Percentiles rank a stretch among this genome's conserved stretches.
These are phyloP conservation scores for Triops longicaudatus DNA, from an alignment of 1,140 invertebrate genomes.

Conservation along the genomic window DNA sequence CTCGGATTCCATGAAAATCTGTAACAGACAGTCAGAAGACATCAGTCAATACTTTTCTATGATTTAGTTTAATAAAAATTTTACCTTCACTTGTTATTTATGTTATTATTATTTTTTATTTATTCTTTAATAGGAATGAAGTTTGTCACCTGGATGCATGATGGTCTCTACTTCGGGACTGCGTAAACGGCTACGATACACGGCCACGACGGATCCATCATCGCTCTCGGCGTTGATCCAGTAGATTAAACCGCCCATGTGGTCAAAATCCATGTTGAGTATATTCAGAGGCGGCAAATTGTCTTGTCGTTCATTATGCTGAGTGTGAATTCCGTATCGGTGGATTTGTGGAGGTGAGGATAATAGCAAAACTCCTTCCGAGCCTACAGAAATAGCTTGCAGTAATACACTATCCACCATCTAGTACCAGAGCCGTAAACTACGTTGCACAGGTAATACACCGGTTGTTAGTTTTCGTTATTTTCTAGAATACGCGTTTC, in stretches of 20 bases:
- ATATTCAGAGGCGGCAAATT: neutral
- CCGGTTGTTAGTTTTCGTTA: no score
- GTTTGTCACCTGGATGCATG: neutral
- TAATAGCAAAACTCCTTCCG: conserved; percentile 19
- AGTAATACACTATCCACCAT: conserved; percentile 12
- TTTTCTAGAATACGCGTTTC: no score
- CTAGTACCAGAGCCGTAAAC: no score
- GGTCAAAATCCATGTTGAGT: neutral
- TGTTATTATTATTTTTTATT: no score
- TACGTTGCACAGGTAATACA: no score
- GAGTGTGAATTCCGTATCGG: neutral
- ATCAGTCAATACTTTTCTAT: neutral
- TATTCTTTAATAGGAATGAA: no score
- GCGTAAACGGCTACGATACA: conserved; percentile 19
- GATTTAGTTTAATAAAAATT: no score
- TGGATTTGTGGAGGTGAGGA: conserved; percentile 11
- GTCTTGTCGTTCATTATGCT: neutral
- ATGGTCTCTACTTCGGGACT: conserved; percentile 4
- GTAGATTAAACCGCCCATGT: neutral
- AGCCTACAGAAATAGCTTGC: conserved; percentile 5
- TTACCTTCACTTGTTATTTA: no score
- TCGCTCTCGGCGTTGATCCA: conserved; percentile 18
- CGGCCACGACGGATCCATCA: conserved; percentile 1
- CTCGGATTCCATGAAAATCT: conserved; percentile 66
- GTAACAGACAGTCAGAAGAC: conserved; percentile 53